A percentile compares a stretch with the other conserved stretches of the same genome.
Conservation (phyloP, 2,888 invertebrate genomes). For the Peribatodes rhomboidaria region DNA sequence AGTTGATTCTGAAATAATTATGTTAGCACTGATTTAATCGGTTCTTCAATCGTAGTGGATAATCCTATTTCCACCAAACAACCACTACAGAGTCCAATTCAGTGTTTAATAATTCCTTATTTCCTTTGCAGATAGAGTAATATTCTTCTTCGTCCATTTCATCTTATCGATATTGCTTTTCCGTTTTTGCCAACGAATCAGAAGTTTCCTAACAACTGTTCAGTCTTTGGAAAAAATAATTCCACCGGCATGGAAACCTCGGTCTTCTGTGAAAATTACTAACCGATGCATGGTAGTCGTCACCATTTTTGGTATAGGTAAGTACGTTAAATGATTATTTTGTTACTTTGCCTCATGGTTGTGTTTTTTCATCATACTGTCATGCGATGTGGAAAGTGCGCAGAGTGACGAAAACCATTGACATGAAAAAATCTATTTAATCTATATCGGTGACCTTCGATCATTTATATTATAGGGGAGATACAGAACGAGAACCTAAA, state of each 20-base stretch:
- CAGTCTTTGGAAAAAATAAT: conserved; percentile 22
- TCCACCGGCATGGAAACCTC: conserved; percentile 16
- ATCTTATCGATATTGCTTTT: conserved; percentile 9
- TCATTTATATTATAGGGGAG: too few relatives aligned
- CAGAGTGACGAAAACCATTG: too few relatives aligned
- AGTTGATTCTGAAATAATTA: too few relatives aligned
- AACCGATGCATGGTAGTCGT: neutral
- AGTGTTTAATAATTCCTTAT: neutral
- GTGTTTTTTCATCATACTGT: neutral
- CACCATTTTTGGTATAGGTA: conserved; percentile 7
- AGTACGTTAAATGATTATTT: neutral
- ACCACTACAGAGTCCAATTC: too few relatives aligned
- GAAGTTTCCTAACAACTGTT: neutral
- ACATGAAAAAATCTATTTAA: too few relatives aligned
- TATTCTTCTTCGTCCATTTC: conserved; percentile 12
- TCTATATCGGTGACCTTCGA: too few relatives aligned
- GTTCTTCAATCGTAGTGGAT: too few relatives aligned
- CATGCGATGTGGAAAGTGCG: too few relatives aligned
- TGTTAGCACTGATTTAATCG: too few relatives aligned
- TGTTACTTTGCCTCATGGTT: neutral
- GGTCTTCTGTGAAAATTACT: conserved; percentile 6
- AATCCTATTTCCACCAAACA: too few relatives aligned
- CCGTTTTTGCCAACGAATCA: conserved; percentile 15
- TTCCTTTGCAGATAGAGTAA: conserved; percentile 17
- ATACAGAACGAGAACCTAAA: too few relatives aligned